Evolutionary conservation across 2,888 invertebrate genomes (phyloP).

Genomic region (Hirtodrosophila histrioides): DNA sequence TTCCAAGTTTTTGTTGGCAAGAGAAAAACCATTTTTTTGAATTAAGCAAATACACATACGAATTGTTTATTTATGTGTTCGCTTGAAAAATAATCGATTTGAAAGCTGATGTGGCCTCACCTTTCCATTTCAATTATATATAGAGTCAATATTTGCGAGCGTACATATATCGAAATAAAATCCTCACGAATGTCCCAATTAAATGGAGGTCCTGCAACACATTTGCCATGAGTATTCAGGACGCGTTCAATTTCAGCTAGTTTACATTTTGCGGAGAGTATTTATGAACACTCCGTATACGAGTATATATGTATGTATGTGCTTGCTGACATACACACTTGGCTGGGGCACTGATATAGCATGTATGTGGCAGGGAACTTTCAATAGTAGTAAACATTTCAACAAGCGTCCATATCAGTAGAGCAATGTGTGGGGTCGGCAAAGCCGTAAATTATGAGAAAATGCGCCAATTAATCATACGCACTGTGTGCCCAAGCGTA

Average conservation of each 20-base stretch:
- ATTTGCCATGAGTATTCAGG: slow-evolving; percentile 5
- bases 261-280: slow-evolving; percentile 11
- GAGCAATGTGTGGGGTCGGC: not conserved
- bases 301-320: not conserved
- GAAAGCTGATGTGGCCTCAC: slow-evolving; percentile 2
- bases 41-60: slow-evolving; percentile 3
- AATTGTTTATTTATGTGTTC: slow-evolving; percentile 4
- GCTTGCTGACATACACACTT: not conserved
- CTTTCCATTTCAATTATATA: not conserved
- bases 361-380: slow-evolving; percentile 30
- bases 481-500: slow-evolving; percentile 52
- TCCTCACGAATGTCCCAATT: slow-evolving; percentile 8
- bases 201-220: not conserved
- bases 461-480: slow-evolving; percentile 67
- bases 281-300: not conserved
- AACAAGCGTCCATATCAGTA: slow-evolving; percentile 31
- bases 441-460: slow-evolving; percentile 36
- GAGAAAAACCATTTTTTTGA: too few species aligned
- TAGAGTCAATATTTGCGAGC: slow-evolving; percentile 6
- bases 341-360: not conserved
- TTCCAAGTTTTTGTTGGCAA: too few species aligned
- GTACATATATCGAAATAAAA: not conserved
- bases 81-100: not conserved
- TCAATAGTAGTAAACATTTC: slow-evolving; percentile 47
- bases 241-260: slow-evolving; percentile 12